Evolutionary conservation across 2,797 vertebrate genomes (phyloP), one percentile per base, ranked within the genome.

Genomic region (Varecia variegata): DNA sequence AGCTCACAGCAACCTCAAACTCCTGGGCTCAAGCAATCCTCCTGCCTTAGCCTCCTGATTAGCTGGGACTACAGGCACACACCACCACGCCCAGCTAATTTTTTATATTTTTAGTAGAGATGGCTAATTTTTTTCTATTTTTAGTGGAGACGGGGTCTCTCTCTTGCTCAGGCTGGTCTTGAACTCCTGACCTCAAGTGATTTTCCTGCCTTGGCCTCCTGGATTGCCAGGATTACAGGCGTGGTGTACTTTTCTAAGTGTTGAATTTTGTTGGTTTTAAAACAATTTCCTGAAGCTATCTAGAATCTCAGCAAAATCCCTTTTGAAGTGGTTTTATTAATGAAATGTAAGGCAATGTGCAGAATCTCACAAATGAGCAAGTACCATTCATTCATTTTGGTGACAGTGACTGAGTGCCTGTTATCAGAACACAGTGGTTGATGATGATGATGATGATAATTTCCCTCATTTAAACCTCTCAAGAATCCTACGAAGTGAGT

Each of bases 291-390:
- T 92, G 54, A 90, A 83, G 38, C 52, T 85, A 73, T 74, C 77
- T 79, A 74, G 52, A 8, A 45, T 86, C 60, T 38, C 23, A 35
- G 74, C 3, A 62, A 56, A 68, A 92, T 81, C 60, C 10, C 18
- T 77, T 94, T 71, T 47, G 60, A 89, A 65, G 27, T 89, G 38
- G 38, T 76, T 80, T 95, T 54, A 50, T 92, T 90, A 82, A 21
- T 79, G 38, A 40, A 40, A 43, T 77, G 38, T 71, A 73, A 95
- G 95, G 27, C 17, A 40, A 68, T 30, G 25, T 83, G 58, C 54
- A 81, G 32, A 84, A 23, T 68, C 38, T 38, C 32, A 10, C 60
- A 43, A 45, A 52, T 71, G 52, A 95, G 45, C n/a, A 73, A 30
- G 68, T 18, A 13, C 54, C 6, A 54, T 13, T 43, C 45, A 25